Evolutionary conservation across 2,113 vertebrate genomes (phyloP).

Genomic region (Myanophis thanlyinensis): DNA sequence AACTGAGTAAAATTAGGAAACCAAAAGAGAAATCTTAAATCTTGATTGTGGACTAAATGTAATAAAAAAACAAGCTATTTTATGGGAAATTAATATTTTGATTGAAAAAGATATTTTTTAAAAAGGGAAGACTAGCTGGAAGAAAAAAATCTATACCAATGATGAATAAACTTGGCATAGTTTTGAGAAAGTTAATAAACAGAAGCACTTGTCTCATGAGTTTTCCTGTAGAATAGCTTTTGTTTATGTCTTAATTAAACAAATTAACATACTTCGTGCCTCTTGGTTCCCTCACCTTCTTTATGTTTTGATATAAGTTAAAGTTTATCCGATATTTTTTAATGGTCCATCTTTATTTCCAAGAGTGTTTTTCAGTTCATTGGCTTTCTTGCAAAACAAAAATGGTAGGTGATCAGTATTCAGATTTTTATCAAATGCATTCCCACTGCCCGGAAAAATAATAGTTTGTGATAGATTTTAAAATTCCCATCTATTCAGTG

Average conservation of each 20-base stretch:
- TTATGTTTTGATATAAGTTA: not conserved
- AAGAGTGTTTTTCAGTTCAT: not conserved
- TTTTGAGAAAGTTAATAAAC: not conserved
- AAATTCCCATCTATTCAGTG: not conserved
- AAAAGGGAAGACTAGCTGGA: not conserved
- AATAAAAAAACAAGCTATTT: not conserved
- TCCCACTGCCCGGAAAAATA: not conserved
- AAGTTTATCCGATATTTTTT: not conserved
- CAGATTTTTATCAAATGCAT: not conserved
- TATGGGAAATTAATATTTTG: not conserved
- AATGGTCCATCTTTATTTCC: not conserved
- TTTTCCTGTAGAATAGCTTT: not conserved
- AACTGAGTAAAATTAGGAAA: not conserved
- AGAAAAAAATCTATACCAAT: not conserved
- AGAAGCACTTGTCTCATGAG: not conserved
- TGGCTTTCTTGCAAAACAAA: not conserved
- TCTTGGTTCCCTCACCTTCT: not conserved
- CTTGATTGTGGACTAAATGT: not conserved
- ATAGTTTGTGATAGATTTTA: not conserved
- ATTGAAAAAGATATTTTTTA: not conserved
- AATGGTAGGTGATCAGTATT: not conserved
- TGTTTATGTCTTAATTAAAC: not conserved
- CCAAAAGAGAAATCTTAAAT: not conserved
- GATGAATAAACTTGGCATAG: not conserved
- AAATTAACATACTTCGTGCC: not conserved